Conservation (phyloP, 2,888 invertebrate genomes). For the Campoplex nolae region DNA sequence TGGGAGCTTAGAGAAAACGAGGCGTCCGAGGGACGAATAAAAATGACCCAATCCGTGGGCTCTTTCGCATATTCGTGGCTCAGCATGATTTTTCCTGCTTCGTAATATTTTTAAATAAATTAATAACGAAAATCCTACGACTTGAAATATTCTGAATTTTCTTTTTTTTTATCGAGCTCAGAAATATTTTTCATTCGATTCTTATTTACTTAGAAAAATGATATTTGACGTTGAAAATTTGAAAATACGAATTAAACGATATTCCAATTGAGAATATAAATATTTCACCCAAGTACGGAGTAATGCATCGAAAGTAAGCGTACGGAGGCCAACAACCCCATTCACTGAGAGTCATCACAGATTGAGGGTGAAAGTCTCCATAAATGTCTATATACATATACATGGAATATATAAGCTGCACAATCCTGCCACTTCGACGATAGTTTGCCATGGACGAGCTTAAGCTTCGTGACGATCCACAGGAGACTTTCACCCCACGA, state of each 20-base stretch:
- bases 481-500: conserved; percentile 46
- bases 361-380: conserved; percentile 61
- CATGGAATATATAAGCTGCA: conserved; percentile 32
- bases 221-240: no score
- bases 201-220: background rate
- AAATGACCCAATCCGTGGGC: background rate
- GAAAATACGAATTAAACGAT: background rate
- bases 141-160: background rate
- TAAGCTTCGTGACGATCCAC: conserved; percentile 53
- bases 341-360: conserved; percentile 36
- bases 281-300: background rate
- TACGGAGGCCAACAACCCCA: conserved; percentile 52
- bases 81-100: background rate
- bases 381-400: conserved; percentile 9
- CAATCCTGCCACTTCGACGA: conserved; percentile 47
- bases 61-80: background rate
- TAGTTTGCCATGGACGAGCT: conserved; percentile 46
- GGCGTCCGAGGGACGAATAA: conserved; percentile 6
- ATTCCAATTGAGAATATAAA: background rate
- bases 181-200: background rate
- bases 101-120: background rate
- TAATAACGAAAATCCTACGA: background rate
- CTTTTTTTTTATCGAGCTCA: background rate
- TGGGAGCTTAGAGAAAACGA: background rate
- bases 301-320: conserved; percentile 53